Conservation (phyloP, 92 coral and sea anemone species). For the Epizoanthus rinbou region DNA sequence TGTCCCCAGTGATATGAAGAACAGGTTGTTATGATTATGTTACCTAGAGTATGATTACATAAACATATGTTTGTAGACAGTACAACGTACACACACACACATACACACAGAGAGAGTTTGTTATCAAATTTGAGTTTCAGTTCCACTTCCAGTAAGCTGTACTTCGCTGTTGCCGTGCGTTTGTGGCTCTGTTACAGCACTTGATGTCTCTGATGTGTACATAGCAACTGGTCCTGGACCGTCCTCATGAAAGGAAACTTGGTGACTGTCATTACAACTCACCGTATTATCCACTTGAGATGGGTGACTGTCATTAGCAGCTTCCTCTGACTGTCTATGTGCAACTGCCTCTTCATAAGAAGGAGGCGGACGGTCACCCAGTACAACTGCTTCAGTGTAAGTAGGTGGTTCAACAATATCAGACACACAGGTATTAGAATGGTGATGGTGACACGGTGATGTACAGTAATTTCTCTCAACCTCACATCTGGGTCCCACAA, state of each 20-base stretch:
- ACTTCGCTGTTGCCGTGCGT: background rate
- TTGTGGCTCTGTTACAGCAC: background rate
- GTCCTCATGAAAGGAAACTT: background rate
- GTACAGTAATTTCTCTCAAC: constrained; percentile 50
- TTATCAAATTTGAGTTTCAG: constrained; percentile 28
- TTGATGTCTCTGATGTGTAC: constrained; percentile 18
- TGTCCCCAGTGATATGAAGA: background rate
- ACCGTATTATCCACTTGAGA: background rate
- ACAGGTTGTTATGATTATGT: background rate
- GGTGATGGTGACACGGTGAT: constrained; percentile 49
- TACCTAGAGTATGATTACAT: background rate
- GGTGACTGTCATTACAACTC: background rate
- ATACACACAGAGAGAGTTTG: background rate
- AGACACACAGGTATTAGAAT: constrained; percentile 55
- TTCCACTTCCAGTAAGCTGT: background rate
- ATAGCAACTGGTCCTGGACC: constrained; percentile 22
- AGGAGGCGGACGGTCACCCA: constrained; percentile 67
- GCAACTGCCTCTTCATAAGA: constrained; percentile 84
- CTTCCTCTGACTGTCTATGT: constrained; percentile 15
- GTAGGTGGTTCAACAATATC: constrained; percentile 81
- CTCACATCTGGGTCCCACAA: constrained; percentile 65
- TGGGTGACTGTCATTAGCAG: background rate
- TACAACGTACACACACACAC: background rate
- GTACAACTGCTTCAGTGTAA: constrained; percentile 81
- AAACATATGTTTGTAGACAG: background rate